Evolutionary conservation across 2,888 invertebrate genomes (phyloP), one percentile per base, ranked within the genome.

Genomic region (Tupiocoris notatus): DNA sequence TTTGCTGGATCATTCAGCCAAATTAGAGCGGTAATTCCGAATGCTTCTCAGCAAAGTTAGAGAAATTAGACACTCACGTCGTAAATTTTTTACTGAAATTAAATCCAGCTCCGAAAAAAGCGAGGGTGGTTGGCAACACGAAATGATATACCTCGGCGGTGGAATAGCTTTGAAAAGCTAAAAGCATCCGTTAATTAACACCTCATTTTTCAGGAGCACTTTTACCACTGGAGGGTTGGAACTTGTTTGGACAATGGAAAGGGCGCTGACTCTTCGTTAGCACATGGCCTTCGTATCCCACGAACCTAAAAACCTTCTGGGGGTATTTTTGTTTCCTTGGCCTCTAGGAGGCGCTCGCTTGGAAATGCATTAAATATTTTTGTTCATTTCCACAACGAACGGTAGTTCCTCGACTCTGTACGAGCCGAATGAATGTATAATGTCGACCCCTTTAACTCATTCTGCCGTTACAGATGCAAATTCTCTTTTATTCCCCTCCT

Each of bases 331-430:
- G 39, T 39, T 39, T 39, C 39, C 39, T 59, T 3, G 21, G 21
- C 63, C 63, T 24, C 23, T 23, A 18, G 39, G 17, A 59, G 58
- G 70, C 70, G 54, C 21, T 17, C 59, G 59, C 59, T 39, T 65
- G 59, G 59, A 70, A 39, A 70, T 70, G 70, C 70, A 70, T 70
- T 70, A 70, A 70, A 58, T 63, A 63, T 63, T 22, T 70, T 23
- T 23, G 24, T 59, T 70, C 54, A 70, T 70, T 70, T 39, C 39
- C 39, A 39, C 6, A 39, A 3, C 39, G 39, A 39, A 39, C 6
- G 39, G 39, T 39, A 39, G 39, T 39, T 39, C 12, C 39, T 39
- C 39, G 12, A 7, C 39, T 39, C 39, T 39, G 39, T 39, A 39
- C 39, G 39, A 39, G 39, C 12, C 12, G 39, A 39, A 39, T 24